Evolutionary conservation across 2,888 invertebrate genomes (phyloP), one percentile per base, ranked within the genome.

Genomic region (Ectemnius cavifrons): DNA sequence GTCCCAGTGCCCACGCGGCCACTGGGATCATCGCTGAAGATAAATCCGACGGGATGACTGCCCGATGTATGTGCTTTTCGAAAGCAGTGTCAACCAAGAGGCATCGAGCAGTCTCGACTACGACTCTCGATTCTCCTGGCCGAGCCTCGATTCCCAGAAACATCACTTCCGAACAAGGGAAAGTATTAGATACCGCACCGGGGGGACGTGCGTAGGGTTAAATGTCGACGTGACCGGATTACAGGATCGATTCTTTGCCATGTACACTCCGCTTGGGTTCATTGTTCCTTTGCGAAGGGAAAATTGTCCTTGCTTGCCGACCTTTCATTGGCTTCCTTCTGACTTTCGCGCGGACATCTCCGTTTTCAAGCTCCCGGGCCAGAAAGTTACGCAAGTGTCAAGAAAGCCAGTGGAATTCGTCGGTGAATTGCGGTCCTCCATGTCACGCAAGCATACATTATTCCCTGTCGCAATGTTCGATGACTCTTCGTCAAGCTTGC

Each of bases 181-280:
- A 85, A 84, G 85, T 85, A 86, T 87, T 83, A 83, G 85, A 85
- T 82, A 72, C 83, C 77, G 74, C 73, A 68, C 64, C 67, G 64
- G 69, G 81, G 71, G 52, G 73, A 86, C 86, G 86, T 86, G 84
- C 80, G 79, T 73, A 71, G 87, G 86, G 85, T 88, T 87, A 87
- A 88, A 86, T 74, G 84, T 80, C 79, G 83, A 83, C 88, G 87
- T 88, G 88, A 86, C 84, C 80, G 71, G 85, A 84, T 78, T 85
- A 75, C 84, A 73, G 72, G 80, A 84, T 84, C 76, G 70, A 64
- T 64, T 69, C 68, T 66, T 57, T 72, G 23, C 23, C 23, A 23
- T 23, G 23, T 23, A 23, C 23, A 23, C 23, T 23, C 23, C 63
- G 75, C 69, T 71, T 69, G 77, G 73, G 82, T 84, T 85, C 84